Base-by-base conservation (phyloP, 2,888 invertebrate genomes). In the Thymelicus lineola region DNA sequence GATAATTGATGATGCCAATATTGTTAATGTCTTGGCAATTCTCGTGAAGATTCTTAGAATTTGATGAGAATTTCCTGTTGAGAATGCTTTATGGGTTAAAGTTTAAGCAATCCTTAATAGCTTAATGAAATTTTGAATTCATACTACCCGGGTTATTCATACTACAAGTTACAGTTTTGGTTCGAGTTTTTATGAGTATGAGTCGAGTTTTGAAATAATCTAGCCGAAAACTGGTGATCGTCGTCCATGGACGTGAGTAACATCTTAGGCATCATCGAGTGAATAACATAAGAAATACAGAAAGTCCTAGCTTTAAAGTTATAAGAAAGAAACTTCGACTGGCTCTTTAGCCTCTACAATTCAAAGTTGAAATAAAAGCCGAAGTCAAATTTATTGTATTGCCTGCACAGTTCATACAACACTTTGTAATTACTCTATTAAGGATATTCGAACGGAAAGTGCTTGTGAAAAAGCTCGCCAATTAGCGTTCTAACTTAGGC, bases 341-440 rank as follows among this genome's bases (percentile, higher is more conserved):
- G 28, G 28, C 0, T 28, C 28, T 28, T 28, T 5, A 28, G 28
- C 28, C 28, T 3, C 28, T 28, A 28, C 28, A 28, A 5, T 28
- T 5, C 28, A 28, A 3, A 42, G 12, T 12, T 42, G 42, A 42
- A 42, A 42, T 42, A 4, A 12, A 38, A 42, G 42, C 42, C 12
- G 10, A 28, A 53, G 60, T 45, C 42, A 6, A 61, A 57, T 20
- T 62, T 62, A 62, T 68, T 68, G 57, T 45, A 6, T 12, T 50
- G 50, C 15, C 38, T 63, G 7, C 53, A 53, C 63, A 63, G 50
- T 63, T 63, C 63, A 53, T 38, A 36, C 12, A 50, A 63, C 63
- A 38, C 62, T 62, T 50, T 63, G 48, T 62, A 62, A 62, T 48
- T 17, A 50, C 63, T 12, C 38, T 5, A 20, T 63, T 53, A 36